phyloP scores from a whole-genome alignment of 2,797 vertebrate species.

The Sus cebifrons region DNA sequence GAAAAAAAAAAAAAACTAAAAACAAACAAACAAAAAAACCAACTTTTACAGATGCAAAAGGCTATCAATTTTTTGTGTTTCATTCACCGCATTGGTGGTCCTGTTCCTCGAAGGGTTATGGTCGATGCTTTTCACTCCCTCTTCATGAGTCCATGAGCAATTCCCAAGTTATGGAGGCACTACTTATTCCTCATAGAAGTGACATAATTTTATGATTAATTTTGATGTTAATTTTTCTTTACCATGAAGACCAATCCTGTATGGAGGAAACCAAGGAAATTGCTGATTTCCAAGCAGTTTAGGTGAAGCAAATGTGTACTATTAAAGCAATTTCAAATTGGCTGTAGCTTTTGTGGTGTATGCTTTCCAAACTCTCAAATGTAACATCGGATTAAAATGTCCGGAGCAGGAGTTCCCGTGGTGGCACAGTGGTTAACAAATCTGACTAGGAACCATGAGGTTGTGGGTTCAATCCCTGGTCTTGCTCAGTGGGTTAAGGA shows the following conservation, averaged over 20 bases:
- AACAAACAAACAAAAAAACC: too few species aligned
- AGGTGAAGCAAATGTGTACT: background rate
- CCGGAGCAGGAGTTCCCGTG: background rate
- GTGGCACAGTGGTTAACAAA: too few species aligned
- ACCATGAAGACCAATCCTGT: background rate
- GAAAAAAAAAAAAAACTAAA: too few species aligned
- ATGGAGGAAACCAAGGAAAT: background rate
- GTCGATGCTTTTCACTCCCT: background rate
- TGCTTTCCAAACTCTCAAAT: background rate
- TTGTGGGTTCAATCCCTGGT: too few species aligned
- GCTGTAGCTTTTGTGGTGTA: background rate
- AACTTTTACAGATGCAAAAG: background rate
- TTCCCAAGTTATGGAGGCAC: background rate
- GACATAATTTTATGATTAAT: background rate
- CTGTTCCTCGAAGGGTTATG: background rate
- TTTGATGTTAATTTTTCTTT: conserved; percentile 30
- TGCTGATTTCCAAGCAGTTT: background rate
- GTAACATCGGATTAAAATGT: background rate
- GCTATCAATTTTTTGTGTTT: background rate
- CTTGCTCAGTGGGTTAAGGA: too few species aligned
- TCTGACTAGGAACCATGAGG: too few species aligned
- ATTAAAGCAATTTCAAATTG: conserved; percentile 41
- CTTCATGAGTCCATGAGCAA: background rate
- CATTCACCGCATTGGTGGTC: background rate
- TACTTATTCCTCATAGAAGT: background rate